phyloP scores from a whole-genome alignment of 2,888 invertebrate genomes.

The Gibbula magus region DNA sequence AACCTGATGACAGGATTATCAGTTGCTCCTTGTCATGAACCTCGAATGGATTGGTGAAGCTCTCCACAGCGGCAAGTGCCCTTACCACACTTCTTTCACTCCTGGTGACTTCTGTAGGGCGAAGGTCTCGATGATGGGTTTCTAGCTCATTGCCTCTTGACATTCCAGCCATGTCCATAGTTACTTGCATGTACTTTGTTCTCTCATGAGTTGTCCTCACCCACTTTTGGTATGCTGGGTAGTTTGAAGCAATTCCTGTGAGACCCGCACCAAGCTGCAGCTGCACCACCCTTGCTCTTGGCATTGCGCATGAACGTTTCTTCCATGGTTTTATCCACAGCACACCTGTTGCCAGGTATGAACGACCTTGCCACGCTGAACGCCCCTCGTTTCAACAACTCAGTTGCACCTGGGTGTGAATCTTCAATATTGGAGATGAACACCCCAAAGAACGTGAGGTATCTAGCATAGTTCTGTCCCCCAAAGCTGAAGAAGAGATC shows the following conservation, averaged over 20 bases:
- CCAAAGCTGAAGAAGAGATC: constrained; percentile 45
- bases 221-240: constrained; percentile 23
- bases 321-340: constrained; percentile 48
- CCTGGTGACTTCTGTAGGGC: constrained; percentile 39
- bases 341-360: constrained; percentile 45
- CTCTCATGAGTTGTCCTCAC: constrained; percentile 2
- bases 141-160: constrained; percentile 6
- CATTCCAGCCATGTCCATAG: constrained; percentile 33
- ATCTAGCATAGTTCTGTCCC: constrained; percentile 47
- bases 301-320: constrained; percentile 39
- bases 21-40: constrained; percentile 33
- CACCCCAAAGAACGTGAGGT: constrained; percentile 37
- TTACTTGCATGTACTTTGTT: constrained; percentile 18
- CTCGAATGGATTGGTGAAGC: constrained; percentile 43
- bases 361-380: constrained; percentile 49
- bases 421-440: constrained; percentile 43
- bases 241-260: background rate
- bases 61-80: constrained; percentile 33
- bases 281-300: constrained; percentile 34
- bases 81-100: constrained; percentile 30
- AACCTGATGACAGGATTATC: constrained; percentile 35
- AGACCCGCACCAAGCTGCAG: constrained; percentile 40
- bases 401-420: constrained; percentile 41
- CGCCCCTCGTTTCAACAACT: constrained; percentile 37
- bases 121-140: constrained; percentile 35